These are phyloP conservation scores for Patagioenas fasciata DNA, from an alignment of 2,113 vertebrate genomes.

Conservation along the genomic window DNA sequence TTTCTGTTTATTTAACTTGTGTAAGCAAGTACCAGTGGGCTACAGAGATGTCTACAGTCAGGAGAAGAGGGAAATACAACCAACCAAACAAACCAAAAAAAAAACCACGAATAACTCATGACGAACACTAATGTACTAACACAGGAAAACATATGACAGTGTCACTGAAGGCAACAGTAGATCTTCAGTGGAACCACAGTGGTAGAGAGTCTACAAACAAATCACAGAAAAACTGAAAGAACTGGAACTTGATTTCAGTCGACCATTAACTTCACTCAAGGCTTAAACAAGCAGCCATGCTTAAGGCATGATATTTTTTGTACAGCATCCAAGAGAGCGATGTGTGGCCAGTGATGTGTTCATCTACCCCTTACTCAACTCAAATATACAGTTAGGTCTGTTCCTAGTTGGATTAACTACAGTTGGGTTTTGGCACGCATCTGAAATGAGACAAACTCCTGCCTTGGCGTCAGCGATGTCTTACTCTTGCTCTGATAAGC, in stretches of 20 bases:
- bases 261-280: not conserved
- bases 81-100: no score
- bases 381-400: not conserved
- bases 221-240: not conserved
- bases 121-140: not conserved
- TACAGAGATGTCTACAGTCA: not conserved
- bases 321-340: not conserved
- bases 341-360: accelerated
- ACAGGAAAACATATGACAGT: not conserved
- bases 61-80: not conserved
- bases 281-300: not conserved
- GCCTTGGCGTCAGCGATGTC: not conserved
- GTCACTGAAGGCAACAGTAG: not conserved
- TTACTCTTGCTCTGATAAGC: not conserved
- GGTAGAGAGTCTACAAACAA: not conserved
- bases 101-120: not conserved
- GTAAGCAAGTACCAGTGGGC: not conserved
- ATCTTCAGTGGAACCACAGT: not conserved
- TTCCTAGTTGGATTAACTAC: not conserved
- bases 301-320: not conserved
- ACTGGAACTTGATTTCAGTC: not conserved
- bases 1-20: not conserved
- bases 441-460: not conserved
- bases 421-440: not conserved
- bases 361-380: not conserved